These are phyloP conservation scores for Choloepus hoffmanni DNA, from an alignment of 2,113 vertebrate genomes.

Conservation along the genomic window DNA sequence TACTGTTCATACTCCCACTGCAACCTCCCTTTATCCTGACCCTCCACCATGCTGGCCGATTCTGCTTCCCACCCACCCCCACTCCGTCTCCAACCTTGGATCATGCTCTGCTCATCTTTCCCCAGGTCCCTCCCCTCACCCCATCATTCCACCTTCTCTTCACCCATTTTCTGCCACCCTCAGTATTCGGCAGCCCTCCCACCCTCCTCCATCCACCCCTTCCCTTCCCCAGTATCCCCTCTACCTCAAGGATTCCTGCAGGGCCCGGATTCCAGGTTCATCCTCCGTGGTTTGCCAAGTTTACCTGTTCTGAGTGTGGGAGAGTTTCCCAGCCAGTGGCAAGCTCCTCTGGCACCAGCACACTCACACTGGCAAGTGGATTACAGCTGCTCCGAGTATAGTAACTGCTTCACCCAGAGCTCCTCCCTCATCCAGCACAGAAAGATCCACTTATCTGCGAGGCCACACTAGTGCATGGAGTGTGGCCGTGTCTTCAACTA, in stretches of 20 bases:
- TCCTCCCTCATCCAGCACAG: conserved; percentile 88
- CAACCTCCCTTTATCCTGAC: neutral
- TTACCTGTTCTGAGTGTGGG: conserved; percentile 86
- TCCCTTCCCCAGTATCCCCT: neutral
- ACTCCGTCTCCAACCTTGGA: neutral
- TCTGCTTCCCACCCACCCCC: neutral
- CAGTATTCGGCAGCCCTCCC: neutral
- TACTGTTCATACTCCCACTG: neutral
- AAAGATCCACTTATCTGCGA: conserved; percentile 87
- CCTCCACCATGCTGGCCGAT: neutral
- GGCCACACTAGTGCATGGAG: neutral
- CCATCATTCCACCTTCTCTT: neutral
- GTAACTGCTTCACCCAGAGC: conserved; percentile 87
- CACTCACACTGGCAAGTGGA: conserved; percentile 72
- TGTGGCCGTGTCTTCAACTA: conserved; percentile 78
- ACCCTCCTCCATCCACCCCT: neutral
- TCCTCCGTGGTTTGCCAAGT: neutral
- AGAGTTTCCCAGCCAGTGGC: conserved; percentile 86
- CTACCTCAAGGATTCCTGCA: neutral
- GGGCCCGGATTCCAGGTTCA: neutral
- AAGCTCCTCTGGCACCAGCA: conserved; percentile 89
- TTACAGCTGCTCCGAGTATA: conserved; percentile 88
- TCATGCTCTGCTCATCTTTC: too few species aligned
- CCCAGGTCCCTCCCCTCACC: neutral
- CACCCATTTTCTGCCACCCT: neutral